A percentile compares a stretch with the other conserved stretches of the same genome.
phyloP scores from a whole-genome alignment of 2,888 invertebrate genomes.

The Acrocyrtus sp. region DNA sequence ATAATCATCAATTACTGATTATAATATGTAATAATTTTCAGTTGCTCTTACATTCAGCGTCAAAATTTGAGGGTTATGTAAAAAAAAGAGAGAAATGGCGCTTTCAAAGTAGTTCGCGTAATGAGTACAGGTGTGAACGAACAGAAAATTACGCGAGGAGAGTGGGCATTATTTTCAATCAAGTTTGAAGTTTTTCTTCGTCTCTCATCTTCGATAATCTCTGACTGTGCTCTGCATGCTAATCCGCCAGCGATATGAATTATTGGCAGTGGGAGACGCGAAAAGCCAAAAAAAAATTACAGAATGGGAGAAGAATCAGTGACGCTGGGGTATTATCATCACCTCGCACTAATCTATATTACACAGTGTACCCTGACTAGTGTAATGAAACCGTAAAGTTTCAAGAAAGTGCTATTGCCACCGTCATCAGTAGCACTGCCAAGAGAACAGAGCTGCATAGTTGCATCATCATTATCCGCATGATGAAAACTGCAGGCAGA shows the following conservation, averaged over 20 bases:
- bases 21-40: neutral
- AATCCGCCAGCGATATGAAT: neutral
- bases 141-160: constrained; percentile 38
- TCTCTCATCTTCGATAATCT: neutral
- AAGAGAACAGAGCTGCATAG: constrained; percentile 8
- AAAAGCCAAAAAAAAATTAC: neutral
- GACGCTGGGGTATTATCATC: neutral
- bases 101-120: neutral
- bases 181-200: no score
- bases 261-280: neutral
- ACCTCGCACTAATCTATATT: neutral
- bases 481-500: constrained; percentile 18
- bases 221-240: neutral
- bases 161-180: constrained; percentile 49
- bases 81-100: neutral
- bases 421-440: constrained; percentile 5
- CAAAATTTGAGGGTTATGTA: no score
- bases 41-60: neutral
- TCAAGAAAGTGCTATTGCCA: constrained; percentile 13
- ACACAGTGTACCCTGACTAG: no score
- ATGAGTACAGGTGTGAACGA: constrained; percentile 48
- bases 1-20: neutral
- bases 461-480: constrained; percentile 6
- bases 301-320: neutral
- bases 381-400: constrained; percentile 20